Percentiles rank a stretch among this genome's conserved stretches.
These are phyloP conservation scores for Felis catus DNA, from an alignment of 2,113 vertebrate species.

Conservation along the genomic window DNA sequence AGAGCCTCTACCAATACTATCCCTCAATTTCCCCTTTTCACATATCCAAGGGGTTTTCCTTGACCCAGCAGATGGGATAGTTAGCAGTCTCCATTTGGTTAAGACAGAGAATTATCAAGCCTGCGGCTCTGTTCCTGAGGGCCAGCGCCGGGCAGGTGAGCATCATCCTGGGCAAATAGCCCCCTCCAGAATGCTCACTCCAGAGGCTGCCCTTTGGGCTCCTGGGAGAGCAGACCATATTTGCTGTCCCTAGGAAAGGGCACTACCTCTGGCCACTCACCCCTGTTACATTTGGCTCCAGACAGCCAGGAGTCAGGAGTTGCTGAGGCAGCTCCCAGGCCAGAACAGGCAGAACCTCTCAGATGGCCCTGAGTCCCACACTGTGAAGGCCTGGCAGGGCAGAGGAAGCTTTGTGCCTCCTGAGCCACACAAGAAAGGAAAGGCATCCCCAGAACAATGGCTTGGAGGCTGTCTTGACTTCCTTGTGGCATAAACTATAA, in stretches of 20 bases:
- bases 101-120: neutral
- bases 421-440: neutral
- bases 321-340: neutral
- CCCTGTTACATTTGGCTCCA: neutral
- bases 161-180: accelerated
- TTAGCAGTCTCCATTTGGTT: neutral
- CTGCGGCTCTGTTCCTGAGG: neutral
- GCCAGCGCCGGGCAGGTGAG: too few relatives aligned
- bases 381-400: neutral
- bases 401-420: neutral
- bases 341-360: neutral
- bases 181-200: neutral
- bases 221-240: neutral
- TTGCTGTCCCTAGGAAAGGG: neutral
- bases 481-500: neutral
- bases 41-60: neutral
- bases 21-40: neutral
- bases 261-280: neutral
- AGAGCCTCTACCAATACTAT: neutral
- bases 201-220: neutral
- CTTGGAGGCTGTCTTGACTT: neutral
- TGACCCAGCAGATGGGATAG: neutral
- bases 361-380: neutral
- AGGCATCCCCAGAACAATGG: neutral
- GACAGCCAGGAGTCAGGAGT: neutral